Percentiles rank a stretch among this genome's conserved stretches.
Evolutionary conservation across 2,797 vertebrate species (phyloP).

Genomic region (Gambelia wislizenii): DNA sequence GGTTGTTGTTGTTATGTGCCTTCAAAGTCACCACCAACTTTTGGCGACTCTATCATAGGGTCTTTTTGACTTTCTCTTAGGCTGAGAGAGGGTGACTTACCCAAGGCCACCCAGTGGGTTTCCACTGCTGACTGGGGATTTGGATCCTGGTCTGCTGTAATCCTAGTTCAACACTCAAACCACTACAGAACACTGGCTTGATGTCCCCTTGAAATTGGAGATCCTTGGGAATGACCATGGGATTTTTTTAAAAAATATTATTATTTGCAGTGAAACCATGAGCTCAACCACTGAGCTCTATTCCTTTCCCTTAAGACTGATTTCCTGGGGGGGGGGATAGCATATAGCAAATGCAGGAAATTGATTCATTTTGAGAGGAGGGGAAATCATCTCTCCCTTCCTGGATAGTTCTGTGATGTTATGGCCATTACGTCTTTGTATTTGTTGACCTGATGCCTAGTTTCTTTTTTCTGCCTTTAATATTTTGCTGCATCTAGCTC

Average conservation of each 20-base stretch:
- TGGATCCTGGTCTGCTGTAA: too few relatives aligned
- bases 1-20: too few relatives aligned
- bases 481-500: not conserved
- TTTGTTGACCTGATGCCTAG: not conserved
- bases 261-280: too few relatives aligned
- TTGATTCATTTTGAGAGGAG: not conserved
- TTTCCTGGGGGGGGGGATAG: not conserved
- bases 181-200: too few relatives aligned
- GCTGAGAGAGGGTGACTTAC: too few relatives aligned
- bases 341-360: not conserved
- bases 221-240: not conserved
- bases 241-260: not conserved
- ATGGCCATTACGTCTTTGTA: too few relatives aligned
- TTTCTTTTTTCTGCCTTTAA: not conserved
- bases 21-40: too few relatives aligned
- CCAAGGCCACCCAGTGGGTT: too few relatives aligned
- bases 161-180: too few relatives aligned
- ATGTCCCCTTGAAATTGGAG: not conserved
- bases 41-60: too few relatives aligned
- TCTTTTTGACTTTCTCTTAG: too few relatives aligned
- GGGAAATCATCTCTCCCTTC: not conserved
- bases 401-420: not conserved
- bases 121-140: too few relatives aligned
- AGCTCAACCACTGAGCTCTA: not conserved
- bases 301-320: not conserved